A percentile compares a stretch with the other conserved stretches of the same genome.
Evolutionary conservation across 2,113 vertebrate genomes (phyloP).

Genomic region (Pelecanus crispus): DNA sequence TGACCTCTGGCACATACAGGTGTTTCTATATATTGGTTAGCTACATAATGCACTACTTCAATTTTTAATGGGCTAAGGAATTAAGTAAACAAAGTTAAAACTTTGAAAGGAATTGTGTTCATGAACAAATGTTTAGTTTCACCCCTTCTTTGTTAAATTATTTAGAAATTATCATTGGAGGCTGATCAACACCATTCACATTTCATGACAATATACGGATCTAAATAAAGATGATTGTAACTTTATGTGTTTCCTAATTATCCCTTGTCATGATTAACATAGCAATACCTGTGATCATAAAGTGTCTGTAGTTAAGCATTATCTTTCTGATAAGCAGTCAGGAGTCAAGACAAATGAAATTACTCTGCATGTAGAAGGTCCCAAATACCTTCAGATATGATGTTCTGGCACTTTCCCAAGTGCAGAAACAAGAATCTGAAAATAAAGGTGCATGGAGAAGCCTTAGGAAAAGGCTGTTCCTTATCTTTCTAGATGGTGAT

Average conservation of each 20-base stretch:
- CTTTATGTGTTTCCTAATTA: background rate
- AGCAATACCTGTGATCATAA: background rate
- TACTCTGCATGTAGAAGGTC: background rate
- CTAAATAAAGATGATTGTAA: background rate
- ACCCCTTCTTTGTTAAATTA: background rate
- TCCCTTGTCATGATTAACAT: background rate
- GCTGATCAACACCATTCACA: background rate
- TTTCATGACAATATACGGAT: background rate
- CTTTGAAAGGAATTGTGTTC: background rate
- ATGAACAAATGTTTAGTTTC: background rate
- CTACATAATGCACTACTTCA: background rate
- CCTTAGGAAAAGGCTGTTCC: background rate
- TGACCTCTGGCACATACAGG: rapidly evolving
- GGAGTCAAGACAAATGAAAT: background rate
- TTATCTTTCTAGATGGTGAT: background rate
- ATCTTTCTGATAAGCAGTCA: background rate
- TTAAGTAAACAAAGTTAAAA: background rate
- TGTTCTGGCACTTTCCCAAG: background rate
- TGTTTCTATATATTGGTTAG: background rate
- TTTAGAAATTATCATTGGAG: background rate
- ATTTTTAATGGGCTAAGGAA: background rate
- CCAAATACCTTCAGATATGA: background rate
- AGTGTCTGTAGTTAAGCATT: background rate
- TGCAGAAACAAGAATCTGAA: background rate
- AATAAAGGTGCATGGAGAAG: background rate